Evolutionary conservation across 1,140 invertebrate species (phyloP), one percentile per base, ranked within the genome.

Genomic region (Drosophila willistoni): DNA sequence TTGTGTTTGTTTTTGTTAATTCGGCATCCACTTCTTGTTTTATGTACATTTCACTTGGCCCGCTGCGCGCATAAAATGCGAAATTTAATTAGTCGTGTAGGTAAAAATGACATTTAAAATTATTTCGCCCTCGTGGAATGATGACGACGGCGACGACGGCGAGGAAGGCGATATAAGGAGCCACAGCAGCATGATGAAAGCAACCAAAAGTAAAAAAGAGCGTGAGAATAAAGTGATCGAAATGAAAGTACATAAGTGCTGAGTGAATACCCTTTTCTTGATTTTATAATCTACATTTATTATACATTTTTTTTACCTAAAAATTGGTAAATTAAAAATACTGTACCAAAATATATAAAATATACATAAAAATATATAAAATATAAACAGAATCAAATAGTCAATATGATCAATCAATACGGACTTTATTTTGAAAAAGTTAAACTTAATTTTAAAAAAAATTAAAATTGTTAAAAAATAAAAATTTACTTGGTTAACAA

Each of bases 41-140:
- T 89, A 83, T 89, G 78, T 89, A 83, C 84, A 78, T 81, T 77
- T 80, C 74, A 66, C 77, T 75, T 78, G 73, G 64, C 68, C 75
- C 77, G 47, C 70, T 47, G 68, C 63, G 72, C 79, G 59, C 84
- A 80, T 87, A 89, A 87, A 87, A 87, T 83, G 74, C 66, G 51
- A 84, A 84, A 89, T 89, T 89, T 89, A 89, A 89, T 89, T 89
- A 89, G 80, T 84, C 74, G 80, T 89, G 68, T 75, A 83, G 80
- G 80, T 89, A 84, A 87, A 86, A 87, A 74, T 89, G 73, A 77
- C 77, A 89, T 83, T 89, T 71, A 68, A 87, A 83, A 83, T 87
- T 72, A 80, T 83, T 79, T 66, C 17, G 54, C 56, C 34, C 51
- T 55, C 22, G 73, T 42, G 59, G 54, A 60, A 57, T 57, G 29